Evolutionary conservation across 92 coral and sea anemone species (phyloP).

Genomic region (Palythoa grandis): DNA sequence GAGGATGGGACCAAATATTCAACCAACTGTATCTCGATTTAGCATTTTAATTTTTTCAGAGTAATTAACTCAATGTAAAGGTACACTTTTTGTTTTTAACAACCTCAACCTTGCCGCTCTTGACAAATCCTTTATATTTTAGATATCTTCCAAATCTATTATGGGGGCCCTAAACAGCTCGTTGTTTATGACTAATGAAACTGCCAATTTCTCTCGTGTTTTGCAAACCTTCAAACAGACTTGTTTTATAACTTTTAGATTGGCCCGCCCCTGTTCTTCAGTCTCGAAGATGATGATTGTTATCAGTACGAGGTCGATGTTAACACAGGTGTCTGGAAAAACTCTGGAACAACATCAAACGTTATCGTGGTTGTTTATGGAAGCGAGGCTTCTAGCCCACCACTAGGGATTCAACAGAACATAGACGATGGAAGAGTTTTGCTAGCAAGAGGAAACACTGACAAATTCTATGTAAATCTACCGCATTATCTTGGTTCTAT

Average conservation of each 20-base stretch:
- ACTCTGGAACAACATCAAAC: constrained; percentile 51
- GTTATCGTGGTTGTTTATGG: constrained; percentile 49
- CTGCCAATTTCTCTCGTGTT: too few relatives aligned
- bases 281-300: constrained; percentile 4
- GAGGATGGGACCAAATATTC: too few relatives aligned
- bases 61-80: too few relatives aligned
- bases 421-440: constrained; percentile 26
- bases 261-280: constrained; percentile 38
- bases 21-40: too few relatives aligned
- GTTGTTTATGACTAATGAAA: too few relatives aligned
- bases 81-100: too few relatives aligned
- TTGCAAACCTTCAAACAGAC: background rate
- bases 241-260: background rate
- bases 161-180: too few relatives aligned
- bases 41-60: too few relatives aligned
- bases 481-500: constrained; percentile 39
- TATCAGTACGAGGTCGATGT: constrained; percentile 47
- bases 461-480: constrained; percentile 43
- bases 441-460: constrained; percentile 41
- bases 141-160: too few relatives aligned
- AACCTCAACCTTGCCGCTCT: too few relatives aligned
- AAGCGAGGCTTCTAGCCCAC: constrained; percentile 24
- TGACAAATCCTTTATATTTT: too few relatives aligned
- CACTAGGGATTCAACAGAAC: constrained; percentile 10
- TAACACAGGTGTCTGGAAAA: constrained; percentile 42